Percentiles rank a stretch among this genome's conserved stretches.
Evolutionary conservation across 2,113 vertebrate species (phyloP).

Genomic region (Tetraodon nigroviridis): DNA sequence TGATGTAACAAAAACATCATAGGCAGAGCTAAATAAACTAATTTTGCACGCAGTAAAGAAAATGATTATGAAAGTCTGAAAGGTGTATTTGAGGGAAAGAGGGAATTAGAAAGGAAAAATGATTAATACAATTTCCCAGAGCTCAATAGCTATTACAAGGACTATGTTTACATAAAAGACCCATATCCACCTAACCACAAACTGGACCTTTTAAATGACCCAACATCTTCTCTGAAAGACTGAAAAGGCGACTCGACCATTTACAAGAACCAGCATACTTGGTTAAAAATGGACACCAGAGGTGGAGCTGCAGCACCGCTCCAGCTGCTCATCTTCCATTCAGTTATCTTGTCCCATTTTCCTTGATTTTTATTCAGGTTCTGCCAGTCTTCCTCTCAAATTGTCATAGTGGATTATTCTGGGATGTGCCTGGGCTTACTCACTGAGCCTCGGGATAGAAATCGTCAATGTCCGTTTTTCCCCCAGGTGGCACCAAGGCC

Average conservation of each 20-base stretch:
- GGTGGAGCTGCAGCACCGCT: conserved; percentile 10
- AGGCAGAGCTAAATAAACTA: no score
- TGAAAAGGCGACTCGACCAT: conserved; percentile 4
- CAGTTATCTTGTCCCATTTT: conserved; percentile 17
- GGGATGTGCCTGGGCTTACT: conserved; percentile 29
- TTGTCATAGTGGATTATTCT: conserved; percentile 40
- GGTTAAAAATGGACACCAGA: conserved; percentile 10
- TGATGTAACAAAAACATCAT: no score
- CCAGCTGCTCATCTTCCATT: conserved; percentile 15
- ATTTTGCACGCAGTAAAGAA: no score
- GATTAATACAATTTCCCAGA: no score
- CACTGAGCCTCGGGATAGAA: conserved; percentile 26
- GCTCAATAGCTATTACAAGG: no score
- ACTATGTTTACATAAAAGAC: no score
- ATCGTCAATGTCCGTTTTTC: conserved; percentile 21
- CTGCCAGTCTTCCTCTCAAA: conserved; percentile 25
- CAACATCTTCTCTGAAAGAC: not conserved
- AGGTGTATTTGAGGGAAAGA: no score
- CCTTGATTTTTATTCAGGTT: conserved; percentile 9
- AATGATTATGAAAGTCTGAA: no score
- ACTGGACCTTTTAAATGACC: not conserved
- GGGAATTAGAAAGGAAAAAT: no score
- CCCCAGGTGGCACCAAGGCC: conserved; percentile 27
- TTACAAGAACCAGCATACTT: conserved; percentile 5
- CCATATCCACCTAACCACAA: not conserved